Base-by-base conservation (phyloP, 2,888 invertebrate species). In the Chymomyza fuscimana region DNA sequence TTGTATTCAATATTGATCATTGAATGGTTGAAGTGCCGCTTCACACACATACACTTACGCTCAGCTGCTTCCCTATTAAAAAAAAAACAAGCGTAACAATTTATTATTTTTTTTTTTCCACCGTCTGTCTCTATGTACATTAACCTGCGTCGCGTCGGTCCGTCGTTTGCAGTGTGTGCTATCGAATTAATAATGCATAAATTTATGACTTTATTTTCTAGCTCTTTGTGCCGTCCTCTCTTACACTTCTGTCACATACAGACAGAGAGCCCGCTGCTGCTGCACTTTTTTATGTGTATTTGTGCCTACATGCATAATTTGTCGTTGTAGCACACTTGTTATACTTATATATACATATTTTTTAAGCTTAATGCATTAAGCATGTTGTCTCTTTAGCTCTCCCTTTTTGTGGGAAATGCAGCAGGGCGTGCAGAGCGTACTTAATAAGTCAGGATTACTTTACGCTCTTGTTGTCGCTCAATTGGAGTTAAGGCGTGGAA, bases 161-260 rank as follows among this genome's bases (percentile, higher is more conserved):
- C 65, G 72, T 79, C 74, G 74, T 70, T 79, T 46, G 2, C 40
- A 10, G 40, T 46, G 40, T 46, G 12, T 19, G 6, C 63, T 25
- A 54, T 64, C 16, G 25, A 52, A 40, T 62, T 50, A 65, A 68
- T 71, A 72, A 64, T 64, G 51, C 56, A 56, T 32, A 25, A 58
- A 69, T 66, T 70, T 62, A 70, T 64, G 61, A 66, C 61, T 65
- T 40, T 46, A 65, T 67, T 61, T 61, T 61, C 51, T 63, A 1
- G 40, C 29, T 46, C n/a, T 36, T 1, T 19, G 25, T 15, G 12
- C 5, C 12, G 12, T 2, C 2, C 40, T 46, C 40, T 46, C 12
- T 46, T 46, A 46, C 2, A 12, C 12, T 10, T 3, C 25, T 25
- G 25, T 25, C 22, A 22, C 22, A 22, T 3, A 22, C 3, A 22